Base-by-base conservation (phyloP, 2,888 invertebrate genomes). In the Nephrotoma appendiculata region DNA sequence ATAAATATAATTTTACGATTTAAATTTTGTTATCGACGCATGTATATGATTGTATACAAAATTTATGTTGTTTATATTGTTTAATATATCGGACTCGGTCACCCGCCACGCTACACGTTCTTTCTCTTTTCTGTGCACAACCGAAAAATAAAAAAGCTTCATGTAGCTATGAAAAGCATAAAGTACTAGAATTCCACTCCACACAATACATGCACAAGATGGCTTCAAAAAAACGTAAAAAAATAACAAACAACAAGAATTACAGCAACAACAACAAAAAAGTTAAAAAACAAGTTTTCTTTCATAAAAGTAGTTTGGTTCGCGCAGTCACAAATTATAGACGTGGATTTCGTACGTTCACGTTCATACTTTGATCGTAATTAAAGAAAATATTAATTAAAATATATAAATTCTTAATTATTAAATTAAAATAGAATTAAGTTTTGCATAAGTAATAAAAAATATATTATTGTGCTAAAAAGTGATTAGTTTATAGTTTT, bases 281-380 rank as follows among this genome's bases (percentile, higher is more conserved):
- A 71, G 71, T 71, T 71, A 71, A 71, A 90, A 91, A 91, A 91
- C 91, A 90, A 91, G 91, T 91, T 91, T 90, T 90, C 88, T 71
- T 71, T 71, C 71, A 71, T 71, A 71, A 91, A 89, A 89, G 89
- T 89, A 91, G 90, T 91, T 91, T 90, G 90, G 89, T 90, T 90
- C 90, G 90, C 89, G 90, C 89, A 91, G 90, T 89, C 90, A 89
- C 89, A 89, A 90, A 89, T 89, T 90, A 89, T 90, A 90, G 91
- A 90, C 90, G 91, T 90, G 89, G 71, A 71, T 31, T 71, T 71
- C n/a, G 5, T 71, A 3, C 4, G 11, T 71, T 71, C 71, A 31
- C 19, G 71, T 71, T 31, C 31, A 31, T 71, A 31, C 9, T 71
- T 71, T 31, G 71, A 71, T 7, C 71, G 71, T 31, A 31, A 31